Percentiles rank a stretch among this genome's conserved stretches.
These are phyloP conservation scores for Ptychochromis oligacanthus DNA, from an alignment of 2,113 vertebrate species.

Conservation along the genomic window DNA sequence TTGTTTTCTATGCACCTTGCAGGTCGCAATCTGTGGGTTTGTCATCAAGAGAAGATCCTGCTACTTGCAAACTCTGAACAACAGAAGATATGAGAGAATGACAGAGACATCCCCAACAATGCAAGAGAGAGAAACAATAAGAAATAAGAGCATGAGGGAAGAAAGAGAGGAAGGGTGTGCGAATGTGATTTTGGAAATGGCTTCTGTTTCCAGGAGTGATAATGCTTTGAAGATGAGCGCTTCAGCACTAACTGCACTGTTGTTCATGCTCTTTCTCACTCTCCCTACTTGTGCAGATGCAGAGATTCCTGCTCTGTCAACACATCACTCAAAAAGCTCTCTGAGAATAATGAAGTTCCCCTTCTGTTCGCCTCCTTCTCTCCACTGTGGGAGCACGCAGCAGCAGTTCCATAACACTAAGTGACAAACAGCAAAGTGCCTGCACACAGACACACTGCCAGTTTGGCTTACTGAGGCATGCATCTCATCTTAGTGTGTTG, in stretches of 20 bases:
- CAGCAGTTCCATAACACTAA: slow-evolving; percentile 54
- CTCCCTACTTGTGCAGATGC: slow-evolving; percentile 46
- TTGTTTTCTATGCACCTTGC: slow-evolving; percentile 17
- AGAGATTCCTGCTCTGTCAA: slow-evolving; percentile 65
- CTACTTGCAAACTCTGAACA: slow-evolving; percentile 47
- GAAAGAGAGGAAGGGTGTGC: slow-evolving; percentile 24
- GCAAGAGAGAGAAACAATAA: slow-evolving; percentile 6
- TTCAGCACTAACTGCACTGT: slow-evolving; percentile 66
- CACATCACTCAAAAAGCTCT: slow-evolving; percentile 61
- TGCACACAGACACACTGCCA: slow-evolving; percentile 30
- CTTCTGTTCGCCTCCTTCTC: slow-evolving; percentile 27
- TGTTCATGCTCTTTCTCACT: slow-evolving; percentile 47
- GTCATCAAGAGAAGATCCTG: slow-evolving; percentile 31
- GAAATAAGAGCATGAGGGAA: slow-evolving; percentile 12
- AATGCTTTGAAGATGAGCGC: slow-evolving; percentile 70
- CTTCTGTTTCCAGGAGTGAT: slow-evolving; percentile 72
- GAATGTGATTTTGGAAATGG: slow-evolving; percentile 73
- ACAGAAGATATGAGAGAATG: slow-evolving; percentile 30
- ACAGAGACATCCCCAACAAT: slow-evolving; percentile 2
- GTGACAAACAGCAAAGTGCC: slow-evolving; percentile 60
- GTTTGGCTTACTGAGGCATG: slow-evolving; percentile 6
- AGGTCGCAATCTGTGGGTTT: slow-evolving; percentile 22
- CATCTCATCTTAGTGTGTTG: slow-evolving; percentile 17
- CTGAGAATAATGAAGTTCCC: slow-evolving; percentile 75
- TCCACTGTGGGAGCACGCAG: slow-evolving; percentile 49